Evolutionary conservation across 2,797 vertebrate genomes (phyloP), one percentile per base, ranked within the genome.

Genomic region (Harpagifer antarcticus): DNA sequence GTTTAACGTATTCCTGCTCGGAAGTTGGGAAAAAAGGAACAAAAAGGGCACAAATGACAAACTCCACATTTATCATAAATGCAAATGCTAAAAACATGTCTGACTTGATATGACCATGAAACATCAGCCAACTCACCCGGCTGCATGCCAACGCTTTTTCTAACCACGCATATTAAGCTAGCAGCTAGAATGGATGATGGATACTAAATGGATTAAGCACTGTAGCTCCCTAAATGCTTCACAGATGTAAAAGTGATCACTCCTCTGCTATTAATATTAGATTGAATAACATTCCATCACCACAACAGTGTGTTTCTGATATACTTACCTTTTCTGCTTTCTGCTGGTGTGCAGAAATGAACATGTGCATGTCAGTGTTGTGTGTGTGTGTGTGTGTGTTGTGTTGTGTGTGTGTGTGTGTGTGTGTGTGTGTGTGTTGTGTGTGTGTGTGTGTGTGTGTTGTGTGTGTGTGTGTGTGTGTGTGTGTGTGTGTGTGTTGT

Each of bases 331-430:
- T 19, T 3, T 13, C 27, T 68, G 52, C 20, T 31, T 9, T 12
- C 9, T 58, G 63, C 8, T 16, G 52, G 31, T 16, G 9, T 72
- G 70, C 54, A 68, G 17, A 27, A 62, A 49, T 65, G 14, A 31
- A 54, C 33, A 61, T 61, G 23, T 66, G 57, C 64, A 57, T 14
- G 31, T 59, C 20, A 27, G 27, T n/a, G n/a, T n/a, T 58, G 17
- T 54, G 33, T 69, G 20, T 56, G 55, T 69, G 49, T 57, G 33
- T 79, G 20, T 78, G 49, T 83, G 58, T 68, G 33, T n/a, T n/a
- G n/a, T n/a, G n/a, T n/a, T n/a, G n/a, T 58, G 17, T 54, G 33
- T 69, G 20, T 56, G 55, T 69, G 49, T 57, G 33, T 79, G 20
- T 78, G 49, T 83, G 58, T 68, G 33, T n/a, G n/a, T n/a, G n/a